Evolutionary conservation across 2,888 invertebrate genomes (phyloP).

Genomic region (Seira ritae): DNA sequence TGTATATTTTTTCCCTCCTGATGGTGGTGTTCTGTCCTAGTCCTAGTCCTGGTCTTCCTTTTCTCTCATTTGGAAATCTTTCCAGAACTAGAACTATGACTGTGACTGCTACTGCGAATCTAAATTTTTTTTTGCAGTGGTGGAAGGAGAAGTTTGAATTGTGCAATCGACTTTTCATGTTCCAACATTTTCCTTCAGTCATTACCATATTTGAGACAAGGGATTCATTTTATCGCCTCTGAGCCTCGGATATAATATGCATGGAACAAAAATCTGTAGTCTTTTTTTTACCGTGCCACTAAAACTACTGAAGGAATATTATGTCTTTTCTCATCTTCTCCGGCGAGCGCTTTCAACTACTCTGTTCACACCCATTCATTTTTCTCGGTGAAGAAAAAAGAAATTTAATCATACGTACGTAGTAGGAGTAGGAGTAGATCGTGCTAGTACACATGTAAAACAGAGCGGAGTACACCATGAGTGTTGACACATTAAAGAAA

Average conservation of each 20-base stretch:
- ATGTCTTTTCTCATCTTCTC: too few relatives aligned
- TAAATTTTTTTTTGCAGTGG: slow-evolving; percentile 6
- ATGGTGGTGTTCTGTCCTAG: too few relatives aligned
- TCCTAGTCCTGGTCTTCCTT: neutral
- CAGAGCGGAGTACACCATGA: neutral
- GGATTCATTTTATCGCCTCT: slow-evolving; percentile 64
- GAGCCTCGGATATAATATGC: slow-evolving; percentile 57
- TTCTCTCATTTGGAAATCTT: neutral
- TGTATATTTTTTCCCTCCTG: too few relatives aligned
- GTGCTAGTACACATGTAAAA: neutral
- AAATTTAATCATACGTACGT: neutral
- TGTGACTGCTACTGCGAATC: slow-evolving; percentile 1
- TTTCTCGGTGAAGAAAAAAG: slow-evolving; percentile 24
- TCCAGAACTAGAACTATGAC: neutral
- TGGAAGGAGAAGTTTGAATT: slow-evolving; percentile 54
- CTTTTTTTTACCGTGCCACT: neutral
- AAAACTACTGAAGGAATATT: too few relatives aligned
- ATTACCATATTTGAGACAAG: slow-evolving; percentile 65
- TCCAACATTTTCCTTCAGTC: slow-evolving; percentile 62
- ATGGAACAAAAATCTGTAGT: slow-evolving; percentile 53
- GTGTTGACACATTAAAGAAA: slow-evolving; percentile 9
- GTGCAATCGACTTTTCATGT: slow-evolving; percentile 65
- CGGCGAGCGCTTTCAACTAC: slow-evolving; percentile 41
- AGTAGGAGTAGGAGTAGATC: neutral
- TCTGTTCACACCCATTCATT: slow-evolving; percentile 60